phyloP scores from a whole-genome alignment of 2,797 vertebrate genomes.

The Neosilurus hyrtlii region DNA sequence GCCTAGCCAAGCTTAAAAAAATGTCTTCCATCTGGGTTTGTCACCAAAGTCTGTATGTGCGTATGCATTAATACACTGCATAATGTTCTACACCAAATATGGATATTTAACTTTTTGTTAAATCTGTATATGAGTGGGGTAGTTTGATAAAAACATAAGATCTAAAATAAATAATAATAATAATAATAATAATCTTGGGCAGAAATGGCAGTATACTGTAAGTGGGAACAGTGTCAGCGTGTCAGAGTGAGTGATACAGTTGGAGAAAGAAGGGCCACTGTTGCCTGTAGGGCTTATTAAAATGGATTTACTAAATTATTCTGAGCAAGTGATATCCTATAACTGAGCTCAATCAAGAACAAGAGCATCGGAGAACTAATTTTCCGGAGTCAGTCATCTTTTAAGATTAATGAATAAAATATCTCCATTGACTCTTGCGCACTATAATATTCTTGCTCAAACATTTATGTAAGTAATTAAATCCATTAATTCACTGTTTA shows the following conservation, averaged over 20 bases:
- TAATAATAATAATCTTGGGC: not conserved
- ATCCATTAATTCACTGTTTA: conserved; percentile 22
- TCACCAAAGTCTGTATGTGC: not conserved
- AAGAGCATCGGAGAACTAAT: not conserved
- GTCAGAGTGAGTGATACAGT: conserved; percentile 18
- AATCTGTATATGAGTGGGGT: not conserved
- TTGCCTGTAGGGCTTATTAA: conserved; percentile 28
- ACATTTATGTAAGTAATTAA: conserved; percentile 20
- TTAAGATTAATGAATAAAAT: conserved; percentile 6
- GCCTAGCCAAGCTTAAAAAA: not conserved
- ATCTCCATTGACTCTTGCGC: not conserved
- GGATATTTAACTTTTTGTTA: not conserved
- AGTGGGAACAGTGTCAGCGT: conserved; percentile 12
- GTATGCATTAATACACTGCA: not conserved
- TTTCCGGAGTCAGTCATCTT: not conserved
- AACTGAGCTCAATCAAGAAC: conserved; percentile 19
- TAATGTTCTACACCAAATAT: not conserved
- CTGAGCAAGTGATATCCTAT: conserved; percentile 12
- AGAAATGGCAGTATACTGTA: not conserved
- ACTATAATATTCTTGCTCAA: conserved; percentile 1
- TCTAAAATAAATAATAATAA: not conserved
- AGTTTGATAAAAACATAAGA: not conserved
- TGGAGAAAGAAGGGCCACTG: conserved; percentile 3
- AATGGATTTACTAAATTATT: conserved; percentile 23
- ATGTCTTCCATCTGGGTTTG: not conserved